These are phyloP conservation scores for Brachyptera risi DNA, from an alignment of 2,888 invertebrate species.

Conservation along the genomic window DNA sequence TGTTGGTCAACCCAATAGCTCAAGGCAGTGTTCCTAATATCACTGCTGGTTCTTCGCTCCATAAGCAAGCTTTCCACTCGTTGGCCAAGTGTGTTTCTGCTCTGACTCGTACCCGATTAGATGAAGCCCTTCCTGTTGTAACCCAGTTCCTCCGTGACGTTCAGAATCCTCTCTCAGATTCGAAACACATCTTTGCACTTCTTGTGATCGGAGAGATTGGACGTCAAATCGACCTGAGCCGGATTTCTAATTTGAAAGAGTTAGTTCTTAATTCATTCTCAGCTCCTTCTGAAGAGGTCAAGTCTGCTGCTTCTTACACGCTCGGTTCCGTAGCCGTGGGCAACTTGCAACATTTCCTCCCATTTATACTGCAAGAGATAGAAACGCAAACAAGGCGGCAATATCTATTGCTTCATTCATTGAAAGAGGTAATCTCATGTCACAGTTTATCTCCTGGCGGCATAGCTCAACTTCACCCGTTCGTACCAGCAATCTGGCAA, in stretches of 20 bases:
- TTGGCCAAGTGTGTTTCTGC: constrained; percentile 96
- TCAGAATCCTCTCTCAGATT: constrained; percentile 64
- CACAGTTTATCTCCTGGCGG: constrained; percentile 71
- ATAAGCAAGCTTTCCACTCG: constrained; percentile 77
- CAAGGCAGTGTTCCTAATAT: constrained; percentile 39
- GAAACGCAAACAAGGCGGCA: constrained; percentile 92
- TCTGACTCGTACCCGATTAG: constrained; percentile 74
- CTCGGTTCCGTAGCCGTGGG: constrained; percentile 95
- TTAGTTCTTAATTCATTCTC: constrained; percentile 84
- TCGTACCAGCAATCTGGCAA: constrained; percentile 86
- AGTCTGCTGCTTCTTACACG: constrained; percentile 95
- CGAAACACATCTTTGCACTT: constrained; percentile 87
- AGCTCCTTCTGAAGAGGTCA: constrained; percentile 91
- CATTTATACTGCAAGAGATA: constrained; percentile 91
- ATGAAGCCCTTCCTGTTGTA: constrained; percentile 64
- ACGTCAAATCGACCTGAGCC: constrained; percentile 79
- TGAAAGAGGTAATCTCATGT: constrained; percentile 87
- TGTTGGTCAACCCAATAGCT: constrained; percentile 70
- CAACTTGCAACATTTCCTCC: constrained; percentile 87
- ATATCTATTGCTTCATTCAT: constrained; percentile 91
- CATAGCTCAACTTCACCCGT: constrained; percentile 69
- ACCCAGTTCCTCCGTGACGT: constrained; percentile 68
- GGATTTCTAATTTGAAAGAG: constrained; percentile 68
- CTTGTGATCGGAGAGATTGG: constrained; percentile 97
- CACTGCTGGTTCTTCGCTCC: constrained; percentile 13